A percentile compares a stretch with the other conserved stretches of the same genome.
phyloP scores from a whole-genome alignment of 2,888 invertebrate species.

The Chrysina gloriosa region DNA sequence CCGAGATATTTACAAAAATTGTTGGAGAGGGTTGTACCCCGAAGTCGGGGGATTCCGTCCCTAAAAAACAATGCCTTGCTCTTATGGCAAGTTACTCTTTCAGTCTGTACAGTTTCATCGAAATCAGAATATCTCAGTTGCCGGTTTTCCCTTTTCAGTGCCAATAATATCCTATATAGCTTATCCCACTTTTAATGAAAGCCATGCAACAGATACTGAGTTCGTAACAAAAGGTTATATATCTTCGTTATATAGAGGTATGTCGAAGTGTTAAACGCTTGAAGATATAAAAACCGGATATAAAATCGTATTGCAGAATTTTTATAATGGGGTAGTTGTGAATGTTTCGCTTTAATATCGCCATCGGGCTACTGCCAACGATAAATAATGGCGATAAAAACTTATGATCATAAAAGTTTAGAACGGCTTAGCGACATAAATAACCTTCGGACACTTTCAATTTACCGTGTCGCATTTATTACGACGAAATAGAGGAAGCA shows the following conservation, averaged over 20 bases:
- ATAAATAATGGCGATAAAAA: conserved; percentile 5
- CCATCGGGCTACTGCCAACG: not conserved
- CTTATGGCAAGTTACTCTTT: too few relatives aligned
- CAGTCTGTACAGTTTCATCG: too few relatives aligned
- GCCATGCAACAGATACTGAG: too few relatives aligned
- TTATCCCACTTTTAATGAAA: too few relatives aligned
- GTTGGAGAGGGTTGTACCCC: too few relatives aligned
- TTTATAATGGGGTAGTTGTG: not conserved
- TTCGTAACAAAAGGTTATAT: too few relatives aligned
- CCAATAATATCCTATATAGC: too few relatives aligned
- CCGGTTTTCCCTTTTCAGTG: too few relatives aligned
- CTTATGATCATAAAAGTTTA: not conserved
- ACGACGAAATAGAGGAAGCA: not conserved
- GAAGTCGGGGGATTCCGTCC: too few relatives aligned
- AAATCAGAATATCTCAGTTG: too few relatives aligned
- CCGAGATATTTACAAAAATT: too few relatives aligned
- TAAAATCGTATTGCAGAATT: not conserved
- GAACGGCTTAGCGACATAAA: conserved; percentile 1
- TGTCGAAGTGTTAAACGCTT: not conserved
- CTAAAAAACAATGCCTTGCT: too few relatives aligned
- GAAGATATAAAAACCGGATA: conserved; percentile 1
- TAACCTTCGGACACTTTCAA: not conserved
- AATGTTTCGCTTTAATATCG: conserved; percentile 1
- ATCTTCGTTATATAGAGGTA: not conserved
- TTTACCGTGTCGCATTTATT: not conserved